Evolutionary conservation across 2,888 invertebrate genomes (phyloP), one percentile per base, ranked within the genome.

Genomic region (Cryptocheilus praepositus): DNA sequence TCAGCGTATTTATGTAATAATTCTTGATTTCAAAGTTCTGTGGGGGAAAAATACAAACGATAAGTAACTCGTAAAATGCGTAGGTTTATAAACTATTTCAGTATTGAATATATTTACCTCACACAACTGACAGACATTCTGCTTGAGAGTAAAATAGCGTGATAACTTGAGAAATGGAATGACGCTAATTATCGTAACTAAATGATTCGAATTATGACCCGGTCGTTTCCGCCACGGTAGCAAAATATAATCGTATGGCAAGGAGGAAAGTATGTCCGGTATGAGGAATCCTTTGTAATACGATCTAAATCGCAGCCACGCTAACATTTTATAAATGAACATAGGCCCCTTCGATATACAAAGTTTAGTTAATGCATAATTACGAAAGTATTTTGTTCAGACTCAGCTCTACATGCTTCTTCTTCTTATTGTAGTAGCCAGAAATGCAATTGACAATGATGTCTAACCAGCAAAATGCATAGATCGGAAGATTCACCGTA

Each of bases 191-290:
- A 79, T 0, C n/a, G 36, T 49, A n/a, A 78, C 8, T 0, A 63
- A 0, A 1, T 53, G 13, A 61, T 54, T 15, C 1, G 66, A 44
- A 25, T 78, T 36, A 5, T 77, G 55, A 28, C 83, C 85, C 3
- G 86, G 85, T n/a, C 74, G 36, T 46, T 66, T 60, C 63, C 88
- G 82, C 84, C 84, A 86, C 1, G 65, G 44, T 4, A 76, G 45
- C 11, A 87, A 87, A 3, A 88, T 71, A 13, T 77, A 70, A 70
- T 88, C 87, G 68, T 85, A 88, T 0, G 87, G 85, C 46, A 88
- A 56, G 0, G 87, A 87, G 3, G 88, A 83, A 1, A 86, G 2
- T 16, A 83, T 46, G 60, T 88, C 88, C 21, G 80, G 53, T 5
- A 86, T 0, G 8, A 88, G 61, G 67, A 76, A 86, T 1, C 79